Evolutionary conservation across 2,888 invertebrate species (phyloP).

Genomic region (Apoda limacodes): DNA sequence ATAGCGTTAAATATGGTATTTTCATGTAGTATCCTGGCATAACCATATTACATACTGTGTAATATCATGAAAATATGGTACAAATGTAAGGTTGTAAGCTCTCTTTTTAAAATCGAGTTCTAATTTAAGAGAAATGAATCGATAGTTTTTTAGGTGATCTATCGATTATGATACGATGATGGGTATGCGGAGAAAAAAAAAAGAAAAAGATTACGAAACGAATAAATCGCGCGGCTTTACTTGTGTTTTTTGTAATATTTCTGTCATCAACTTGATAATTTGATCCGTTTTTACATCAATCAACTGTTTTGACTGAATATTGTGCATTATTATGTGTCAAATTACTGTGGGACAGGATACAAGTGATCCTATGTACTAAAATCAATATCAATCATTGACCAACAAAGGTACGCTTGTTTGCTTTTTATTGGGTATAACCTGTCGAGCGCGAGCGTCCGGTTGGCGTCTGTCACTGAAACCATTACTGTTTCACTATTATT

Average conservation of each 20-base stretch:
- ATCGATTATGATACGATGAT: too few species aligned
- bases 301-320: slow-evolving; percentile 57
- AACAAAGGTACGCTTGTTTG: slow-evolving; percentile 72
- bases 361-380: slow-evolving; percentile 64
- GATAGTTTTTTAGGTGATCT: too few species aligned
- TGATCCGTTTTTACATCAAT: slow-evolving; percentile 66
- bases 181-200: slow-evolving; percentile 38
- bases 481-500: slow-evolving; percentile 29
- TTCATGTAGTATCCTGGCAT: too few species aligned
- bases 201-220: slow-evolving; percentile 56
- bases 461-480: slow-evolving; percentile 63
- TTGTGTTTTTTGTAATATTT: slow-evolving; percentile 69
- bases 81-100: too few species aligned
- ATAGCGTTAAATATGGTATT: too few species aligned
- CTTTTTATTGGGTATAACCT: slow-evolving; percentile 62
- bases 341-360: slow-evolving; percentile 47
- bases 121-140: too few species aligned
- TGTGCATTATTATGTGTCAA: slow-evolving; percentile 61
- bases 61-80: too few species aligned
- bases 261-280: slow-evolving; percentile 66
- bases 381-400: slow-evolving; percentile 68
- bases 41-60: too few species aligned
- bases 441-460: slow-evolving; percentile 68
- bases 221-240: slow-evolving; percentile 65
- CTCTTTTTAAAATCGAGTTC: too few species aligned